Percentiles rank a stretch among this genome's conserved stretches.
phyloP scores from a whole-genome alignment of 2,113 vertebrate species.

The Neofelis nebulosa region DNA sequence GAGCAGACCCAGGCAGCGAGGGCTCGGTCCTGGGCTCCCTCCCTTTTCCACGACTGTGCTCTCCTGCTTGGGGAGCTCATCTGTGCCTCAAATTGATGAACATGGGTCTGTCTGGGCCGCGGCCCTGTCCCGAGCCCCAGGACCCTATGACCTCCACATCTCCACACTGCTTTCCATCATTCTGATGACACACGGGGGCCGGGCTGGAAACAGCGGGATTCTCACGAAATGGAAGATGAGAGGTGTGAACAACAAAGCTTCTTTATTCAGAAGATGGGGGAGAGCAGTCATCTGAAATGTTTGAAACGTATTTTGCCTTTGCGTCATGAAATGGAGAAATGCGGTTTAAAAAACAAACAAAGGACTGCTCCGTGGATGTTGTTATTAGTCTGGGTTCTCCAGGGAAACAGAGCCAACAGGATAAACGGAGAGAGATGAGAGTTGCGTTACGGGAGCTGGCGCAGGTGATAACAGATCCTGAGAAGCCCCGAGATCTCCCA shows the following conservation, averaged over 20 bases:
- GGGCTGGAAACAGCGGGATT: background rate
- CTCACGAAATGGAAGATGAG: background rate
- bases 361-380: background rate
- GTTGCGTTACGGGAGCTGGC: background rate
- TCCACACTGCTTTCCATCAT: background rate
- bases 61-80: rapidly evolving
- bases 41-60: background rate
- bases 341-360: background rate
- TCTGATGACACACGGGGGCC: too few species aligned
- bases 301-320: background rate
- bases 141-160: background rate
- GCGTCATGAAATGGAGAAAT: background rate
- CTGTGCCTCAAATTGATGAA: background rate
- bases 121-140: background rate
- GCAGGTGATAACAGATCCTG: background rate
- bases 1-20: too few species aligned
- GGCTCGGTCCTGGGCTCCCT: rapidly evolving
- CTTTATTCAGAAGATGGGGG: background rate
- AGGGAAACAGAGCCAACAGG: background rate
- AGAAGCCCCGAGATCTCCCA: background rate
- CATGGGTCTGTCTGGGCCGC: rapidly evolving
- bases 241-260: background rate
- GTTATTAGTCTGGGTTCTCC: background rate
- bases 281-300: background rate
- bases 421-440: background rate